Conservation (phyloP, 2,797 vertebrate species). For the Phoxinus dragarum region DNA sequence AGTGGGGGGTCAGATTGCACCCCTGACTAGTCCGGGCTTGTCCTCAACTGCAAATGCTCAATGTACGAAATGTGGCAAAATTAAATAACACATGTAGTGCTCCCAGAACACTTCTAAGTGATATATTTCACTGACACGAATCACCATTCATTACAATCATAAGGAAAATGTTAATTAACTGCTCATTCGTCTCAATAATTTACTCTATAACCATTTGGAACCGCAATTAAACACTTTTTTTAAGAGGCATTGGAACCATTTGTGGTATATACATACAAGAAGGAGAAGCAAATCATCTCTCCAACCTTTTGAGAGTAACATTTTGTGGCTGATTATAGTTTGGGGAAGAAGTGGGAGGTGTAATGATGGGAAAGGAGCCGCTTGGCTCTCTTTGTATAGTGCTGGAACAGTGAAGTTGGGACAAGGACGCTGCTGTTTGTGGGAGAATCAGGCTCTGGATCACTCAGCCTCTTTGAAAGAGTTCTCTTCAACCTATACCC, state of each 20-base stretch:
- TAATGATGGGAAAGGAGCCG: slow-evolving; percentile 48
- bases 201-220: slow-evolving; percentile 19
- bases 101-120: background rate
- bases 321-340: slow-evolving; percentile 49
- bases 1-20: slow-evolving; percentile 53
- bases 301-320: slow-evolving; percentile 28
- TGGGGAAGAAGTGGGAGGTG: slow-evolving; percentile 27
- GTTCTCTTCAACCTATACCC: slow-evolving; percentile 59
- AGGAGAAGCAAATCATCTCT: slow-evolving; percentile 23
- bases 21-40: slow-evolving; percentile 54
- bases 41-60: slow-evolving; percentile 25
- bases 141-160: background rate
- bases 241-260: background rate
- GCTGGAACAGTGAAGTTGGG: slow-evolving; percentile 35
- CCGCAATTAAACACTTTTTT: background rate
- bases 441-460: slow-evolving; percentile 51
- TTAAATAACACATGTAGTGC: background rate
- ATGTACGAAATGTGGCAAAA: background rate
- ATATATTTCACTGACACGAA: background rate
- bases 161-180: slow-evolving; percentile 11
- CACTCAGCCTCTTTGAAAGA: slow-evolving; percentile 60
- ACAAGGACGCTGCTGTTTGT: slow-evolving; percentile 61
- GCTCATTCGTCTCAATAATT: slow-evolving; percentile 25
- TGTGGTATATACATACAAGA: slow-evolving; percentile 28
- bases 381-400: slow-evolving; percentile 53